These are phyloP conservation scores for Belgica antarctica DNA, from an alignment of 2,888 invertebrate genomes.

Conservation along the genomic window DNA sequence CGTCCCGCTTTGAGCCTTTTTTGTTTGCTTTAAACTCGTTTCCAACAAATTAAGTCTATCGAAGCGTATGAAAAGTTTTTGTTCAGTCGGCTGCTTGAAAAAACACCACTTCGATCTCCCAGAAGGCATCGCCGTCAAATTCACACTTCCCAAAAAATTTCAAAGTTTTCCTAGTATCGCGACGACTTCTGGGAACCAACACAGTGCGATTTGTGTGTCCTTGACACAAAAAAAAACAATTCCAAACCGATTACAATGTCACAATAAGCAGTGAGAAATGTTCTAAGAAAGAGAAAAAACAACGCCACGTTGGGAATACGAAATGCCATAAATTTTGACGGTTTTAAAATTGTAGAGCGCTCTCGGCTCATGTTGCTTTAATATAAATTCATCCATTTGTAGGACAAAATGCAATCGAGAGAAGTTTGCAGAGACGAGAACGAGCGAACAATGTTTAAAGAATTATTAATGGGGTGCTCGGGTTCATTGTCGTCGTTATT, in stretches of 20 bases:
- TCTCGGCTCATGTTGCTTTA: conserved; percentile 1
- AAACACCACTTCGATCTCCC: neutral
- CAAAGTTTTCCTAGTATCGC: neutral
- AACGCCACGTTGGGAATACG: conserved; percentile 2
- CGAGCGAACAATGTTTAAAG: neutral
- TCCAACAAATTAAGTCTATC: neutral
- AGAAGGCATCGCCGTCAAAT: neutral
- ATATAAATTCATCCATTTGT: neutral
- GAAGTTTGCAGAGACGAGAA: conserved; percentile 8
- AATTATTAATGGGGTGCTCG: conserved; percentile 38
- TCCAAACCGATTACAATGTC: neutral
- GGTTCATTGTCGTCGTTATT: conserved; percentile 40
- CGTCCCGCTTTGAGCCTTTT: neutral
- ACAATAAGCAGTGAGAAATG: conserved; percentile 12
- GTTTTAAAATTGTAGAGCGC: conserved; percentile 15
- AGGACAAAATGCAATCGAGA: conserved; percentile 6
- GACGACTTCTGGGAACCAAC: neutral
- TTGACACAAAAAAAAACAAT: conserved; percentile 4
- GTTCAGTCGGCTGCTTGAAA: neutral
- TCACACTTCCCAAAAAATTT: neutral
- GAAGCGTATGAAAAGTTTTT: too few species aligned
- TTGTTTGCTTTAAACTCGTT: neutral
- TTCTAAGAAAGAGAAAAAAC: conserved; percentile 13
- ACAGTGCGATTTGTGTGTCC: neutral
- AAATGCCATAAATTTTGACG: neutral